Evolutionary conservation across 2,888 invertebrate genomes (phyloP), one percentile per base, ranked within the genome.

Genomic region (Heliothis peltigera): DNA sequence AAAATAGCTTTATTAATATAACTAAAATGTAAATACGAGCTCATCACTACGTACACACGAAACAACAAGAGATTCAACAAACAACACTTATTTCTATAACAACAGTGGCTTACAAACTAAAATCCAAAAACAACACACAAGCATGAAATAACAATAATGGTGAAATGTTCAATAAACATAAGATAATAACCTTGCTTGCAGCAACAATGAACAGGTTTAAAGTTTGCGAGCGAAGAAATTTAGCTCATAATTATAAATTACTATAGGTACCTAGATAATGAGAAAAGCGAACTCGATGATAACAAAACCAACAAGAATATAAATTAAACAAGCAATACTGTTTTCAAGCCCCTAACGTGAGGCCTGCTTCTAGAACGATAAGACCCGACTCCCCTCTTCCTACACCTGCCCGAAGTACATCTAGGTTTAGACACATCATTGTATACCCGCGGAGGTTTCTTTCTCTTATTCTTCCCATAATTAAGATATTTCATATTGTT

Each of bases 361-460:
- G 94, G 94, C 57, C 92, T 85, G 0, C 86, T 70, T n/a, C 86
- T 80, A 0, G 83, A 70, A 10, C 89, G 81, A n/a, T 84, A 84
- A 1, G 82, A 65, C 0, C 56, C 75, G 0, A 84, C 68, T 2
- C 85, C 82, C 12, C 89, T 77, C 42, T 90, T 92, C 55, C 91
- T 86, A 70, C 93, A 94, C 43, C 91, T 83, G 0, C 91, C 88
- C 0, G 84, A 74, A 1, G 77, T 66, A 61, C 93, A 93, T 61
- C 88, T 86, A 0, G 84, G 80, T 39, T 87, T 90, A 0, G 70
- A 61, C 3, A 70, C 58, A 17, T 81, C 68, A 64, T 79, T 82
- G 5, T 65, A 57, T 8, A 78, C 64, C 47, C 84, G 78, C 0
- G 75, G 46, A 5, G 85, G 89, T 0, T 87, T 79, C 43, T 80